A percentile compares a stretch with the other conserved stretches of the same genome.
Evolutionary conservation across 1,140 invertebrate species (phyloP).

Genomic region (Penaeus chinensis): DNA sequence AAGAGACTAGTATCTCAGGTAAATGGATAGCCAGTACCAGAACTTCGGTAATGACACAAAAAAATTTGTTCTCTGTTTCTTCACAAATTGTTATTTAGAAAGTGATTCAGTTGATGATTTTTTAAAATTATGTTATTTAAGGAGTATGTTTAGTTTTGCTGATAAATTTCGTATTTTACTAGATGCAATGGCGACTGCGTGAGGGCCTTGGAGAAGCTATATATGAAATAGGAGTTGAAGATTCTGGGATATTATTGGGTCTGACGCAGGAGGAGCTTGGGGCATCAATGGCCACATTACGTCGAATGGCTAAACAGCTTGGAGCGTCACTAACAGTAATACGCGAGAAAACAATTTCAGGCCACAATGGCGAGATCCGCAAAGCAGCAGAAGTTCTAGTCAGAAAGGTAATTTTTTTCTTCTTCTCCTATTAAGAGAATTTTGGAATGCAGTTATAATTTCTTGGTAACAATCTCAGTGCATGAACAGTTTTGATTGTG

Average conservation of each 20-base stretch:
- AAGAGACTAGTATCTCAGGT: slow-evolving; percentile 90
- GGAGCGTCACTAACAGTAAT: slow-evolving; percentile 83
- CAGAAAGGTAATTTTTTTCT: slow-evolving; percentile 76
- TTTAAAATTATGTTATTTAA: not conserved
- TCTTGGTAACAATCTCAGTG: not conserved
- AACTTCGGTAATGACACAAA: not conserved
- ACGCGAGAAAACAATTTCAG: slow-evolving; percentile 72
- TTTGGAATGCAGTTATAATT: not conserved
- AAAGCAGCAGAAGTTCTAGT: slow-evolving; percentile 89
- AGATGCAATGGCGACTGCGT: slow-evolving; percentile 88
- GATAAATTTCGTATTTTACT: slow-evolving; percentile 49
- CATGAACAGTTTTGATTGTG: no score
- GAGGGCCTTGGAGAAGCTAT: slow-evolving; percentile 94
- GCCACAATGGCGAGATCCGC: slow-evolving; percentile 66
- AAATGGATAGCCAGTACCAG: slow-evolving; percentile 4
- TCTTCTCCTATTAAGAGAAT: not conserved
- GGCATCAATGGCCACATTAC: slow-evolving; percentile 83
- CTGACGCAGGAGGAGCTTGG: slow-evolving; percentile 83
- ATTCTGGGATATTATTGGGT: slow-evolving; percentile 88
- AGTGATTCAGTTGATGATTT: not conserved
- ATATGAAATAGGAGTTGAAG: slow-evolving; percentile 96
- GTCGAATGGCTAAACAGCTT: slow-evolving; percentile 86
- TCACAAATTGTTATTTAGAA: not conserved
- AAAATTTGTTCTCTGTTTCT: not conserved
- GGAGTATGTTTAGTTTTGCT: not conserved